Evolutionary conservation across 2,797 vertebrate species (phyloP).

Genomic region (Salmo trutta): DNA sequence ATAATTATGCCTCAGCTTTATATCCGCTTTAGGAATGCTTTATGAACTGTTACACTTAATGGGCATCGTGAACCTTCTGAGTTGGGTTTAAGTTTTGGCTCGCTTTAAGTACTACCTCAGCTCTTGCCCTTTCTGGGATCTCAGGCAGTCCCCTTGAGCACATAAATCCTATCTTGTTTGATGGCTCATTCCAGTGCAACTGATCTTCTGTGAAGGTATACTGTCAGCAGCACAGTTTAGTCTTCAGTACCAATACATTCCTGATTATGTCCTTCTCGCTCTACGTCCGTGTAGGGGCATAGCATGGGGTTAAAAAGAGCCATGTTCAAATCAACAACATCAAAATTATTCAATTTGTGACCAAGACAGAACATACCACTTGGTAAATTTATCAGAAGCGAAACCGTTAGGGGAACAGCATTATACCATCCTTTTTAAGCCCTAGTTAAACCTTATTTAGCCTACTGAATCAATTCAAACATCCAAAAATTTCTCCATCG

Average conservation of each 20-base stretch:
- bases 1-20: neutral
- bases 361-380: too few relatives aligned
- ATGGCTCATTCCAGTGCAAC: slow-evolving; percentile 2
- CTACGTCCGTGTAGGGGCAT: neutral
- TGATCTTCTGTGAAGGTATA: slow-evolving; percentile 9
- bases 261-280: neutral
- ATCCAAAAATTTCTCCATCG: too few relatives aligned
- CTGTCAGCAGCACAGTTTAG: slow-evolving; percentile 1
- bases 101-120: neutral
- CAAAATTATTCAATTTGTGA: neutral
- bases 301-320: neutral
- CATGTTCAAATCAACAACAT: neutral
- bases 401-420: too few relatives aligned
- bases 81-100: neutral
- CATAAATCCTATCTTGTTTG: slow-evolving; percentile 20
- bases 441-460: too few relatives aligned
- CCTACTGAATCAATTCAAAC: too few relatives aligned
- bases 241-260: neutral
- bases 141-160: slow-evolving; percentile 12
- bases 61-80: neutral
- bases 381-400: too few relatives aligned
- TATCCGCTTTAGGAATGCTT: neutral
- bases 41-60: neutral
- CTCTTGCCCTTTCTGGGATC: slow-evolving; percentile 1
- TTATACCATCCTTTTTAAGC: too few relatives aligned